phyloP scores from a whole-genome alignment of 2,797 vertebrate species.

The Melanotaenia boesemani region DNA sequence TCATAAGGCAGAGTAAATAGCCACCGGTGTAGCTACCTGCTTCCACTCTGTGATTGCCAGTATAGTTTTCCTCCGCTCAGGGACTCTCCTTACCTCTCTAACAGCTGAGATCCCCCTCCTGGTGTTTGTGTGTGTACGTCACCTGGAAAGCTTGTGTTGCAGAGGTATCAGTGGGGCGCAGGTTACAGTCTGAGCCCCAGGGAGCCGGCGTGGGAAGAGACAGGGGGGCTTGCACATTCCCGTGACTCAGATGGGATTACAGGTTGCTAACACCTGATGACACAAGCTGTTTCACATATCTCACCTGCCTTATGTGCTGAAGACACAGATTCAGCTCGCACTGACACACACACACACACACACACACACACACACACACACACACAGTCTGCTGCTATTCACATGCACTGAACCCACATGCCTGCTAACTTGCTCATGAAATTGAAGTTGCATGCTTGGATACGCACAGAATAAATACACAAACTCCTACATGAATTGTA shows the following conservation, averaged over 20 bases:
- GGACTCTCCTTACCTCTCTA: slow-evolving; percentile 51
- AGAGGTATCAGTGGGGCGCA: slow-evolving; percentile 68
- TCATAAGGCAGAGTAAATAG: slow-evolving; percentile 31
- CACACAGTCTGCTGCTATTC: slow-evolving; percentile 12
- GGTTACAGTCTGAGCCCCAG: slow-evolving; percentile 64
- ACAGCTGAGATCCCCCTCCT: slow-evolving; percentile 67
- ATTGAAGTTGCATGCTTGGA: slow-evolving; percentile 29
- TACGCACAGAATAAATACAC: slow-evolving; percentile 6
- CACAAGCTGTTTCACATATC: slow-evolving; percentile 74
- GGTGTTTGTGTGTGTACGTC: slow-evolving; percentile 67
- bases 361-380: too few relatives aligned
- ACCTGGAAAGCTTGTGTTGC: slow-evolving; percentile 70
- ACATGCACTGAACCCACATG: slow-evolving; percentile 16
- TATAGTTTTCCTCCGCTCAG: slow-evolving; percentile 37
- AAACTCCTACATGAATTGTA: slow-evolving; percentile 22
- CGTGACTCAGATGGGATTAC: slow-evolving; percentile 79
- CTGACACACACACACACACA: neutral
- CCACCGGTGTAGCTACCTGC: slow-evolving; percentile 61
- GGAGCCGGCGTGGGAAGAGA: slow-evolving; percentile 32
- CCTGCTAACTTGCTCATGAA: slow-evolving; percentile 33
- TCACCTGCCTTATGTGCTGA: slow-evolving; percentile 65
- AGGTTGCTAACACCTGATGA: slow-evolving; percentile 78
- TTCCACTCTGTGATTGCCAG: slow-evolving; percentile 25
- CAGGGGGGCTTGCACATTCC: slow-evolving; percentile 33
- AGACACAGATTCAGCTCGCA: slow-evolving; percentile 33